Evolutionary conservation across 2,797 vertebrate species (phyloP).

Genomic region (Pseudochromis fuscus): DNA sequence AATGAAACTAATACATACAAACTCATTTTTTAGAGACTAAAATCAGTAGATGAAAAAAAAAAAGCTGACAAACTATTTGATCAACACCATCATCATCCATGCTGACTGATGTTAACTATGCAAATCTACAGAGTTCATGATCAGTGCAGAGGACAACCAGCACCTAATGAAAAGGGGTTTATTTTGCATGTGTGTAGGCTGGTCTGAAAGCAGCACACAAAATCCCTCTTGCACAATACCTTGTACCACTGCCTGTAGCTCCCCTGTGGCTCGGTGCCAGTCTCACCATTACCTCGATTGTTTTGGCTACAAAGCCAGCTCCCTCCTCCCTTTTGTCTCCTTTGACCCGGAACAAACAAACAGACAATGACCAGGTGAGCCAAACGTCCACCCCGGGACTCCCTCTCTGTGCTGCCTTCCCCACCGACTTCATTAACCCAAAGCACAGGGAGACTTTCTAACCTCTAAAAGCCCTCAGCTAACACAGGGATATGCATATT

Average conservation of each 20-base stretch:
- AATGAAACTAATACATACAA: neutral
- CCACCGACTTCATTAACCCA: constrained; percentile 26
- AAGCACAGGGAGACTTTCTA: constrained; percentile 1
- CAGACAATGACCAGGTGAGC: constrained; percentile 76
- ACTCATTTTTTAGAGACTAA: neutral
- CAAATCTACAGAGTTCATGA: constrained; percentile 49
- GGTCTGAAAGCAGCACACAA: constrained; percentile 44
- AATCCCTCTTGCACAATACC: constrained; percentile 60
- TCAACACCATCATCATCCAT: neutral
- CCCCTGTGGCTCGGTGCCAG: constrained; percentile 66
- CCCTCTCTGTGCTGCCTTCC: constrained; percentile 5
- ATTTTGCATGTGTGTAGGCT: constrained; percentile 51
- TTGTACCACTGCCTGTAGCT: constrained; percentile 49
- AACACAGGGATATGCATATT: constrained; percentile 23
- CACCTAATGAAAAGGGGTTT: constrained; percentile 37
- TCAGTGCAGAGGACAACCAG: constrained; percentile 19
- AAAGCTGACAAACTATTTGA: constrained; percentile 14
- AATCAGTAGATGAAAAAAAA: neutral
- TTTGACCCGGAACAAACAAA: constrained; percentile 69
- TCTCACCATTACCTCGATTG: constrained; percentile 78
- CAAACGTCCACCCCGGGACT: constrained; percentile 47
- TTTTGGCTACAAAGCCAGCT: constrained; percentile 76
- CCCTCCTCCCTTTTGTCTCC: constrained; percentile 65
- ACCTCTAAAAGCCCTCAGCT: constrained; percentile 27
- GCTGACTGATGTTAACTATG: constrained; percentile 25